Evolutionary conservation across 2,797 vertebrate genomes (phyloP).

Genomic region (Psittacula derbiana): DNA sequence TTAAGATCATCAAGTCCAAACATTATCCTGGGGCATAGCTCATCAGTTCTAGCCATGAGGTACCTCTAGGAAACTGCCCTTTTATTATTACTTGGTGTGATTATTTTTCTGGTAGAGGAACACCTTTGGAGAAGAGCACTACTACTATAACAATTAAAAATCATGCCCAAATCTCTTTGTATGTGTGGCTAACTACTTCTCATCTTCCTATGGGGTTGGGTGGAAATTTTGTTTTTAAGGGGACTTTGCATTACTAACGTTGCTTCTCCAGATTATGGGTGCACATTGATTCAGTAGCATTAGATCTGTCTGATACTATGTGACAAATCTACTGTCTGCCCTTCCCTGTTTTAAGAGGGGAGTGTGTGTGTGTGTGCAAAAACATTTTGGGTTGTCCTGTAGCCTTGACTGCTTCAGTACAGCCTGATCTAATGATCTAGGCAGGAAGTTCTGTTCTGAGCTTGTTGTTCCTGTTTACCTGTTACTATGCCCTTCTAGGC

Average conservation of each 20-base stretch:
- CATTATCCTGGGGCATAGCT: neutral
- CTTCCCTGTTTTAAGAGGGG: neutral
- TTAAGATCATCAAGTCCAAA: neutral
- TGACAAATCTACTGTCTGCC: neutral
- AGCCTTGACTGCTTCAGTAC: neutral
- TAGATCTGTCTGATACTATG: neutral
- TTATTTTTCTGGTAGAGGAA: neutral
- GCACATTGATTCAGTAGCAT: neutral
- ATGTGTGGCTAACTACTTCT: neutral
- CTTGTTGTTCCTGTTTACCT: neutral
- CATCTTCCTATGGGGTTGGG: neutral
- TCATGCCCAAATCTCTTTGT: fast-evolving
- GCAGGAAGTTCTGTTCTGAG: neutral
- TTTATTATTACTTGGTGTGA: neutral
- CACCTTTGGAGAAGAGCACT: neutral
- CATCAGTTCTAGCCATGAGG: neutral
- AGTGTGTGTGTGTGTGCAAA: neutral
- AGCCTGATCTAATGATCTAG: neutral
- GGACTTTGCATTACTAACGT: neutral
- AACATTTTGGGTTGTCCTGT: neutral
- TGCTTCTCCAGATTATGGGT: neutral
- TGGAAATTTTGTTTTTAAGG: neutral
- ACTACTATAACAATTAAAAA: neutral
- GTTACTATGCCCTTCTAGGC: neutral
- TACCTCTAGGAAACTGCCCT: neutral